phyloP scores from a whole-genome alignment of 2,888 invertebrate genomes.

The Ornithoptera priamus region DNA sequence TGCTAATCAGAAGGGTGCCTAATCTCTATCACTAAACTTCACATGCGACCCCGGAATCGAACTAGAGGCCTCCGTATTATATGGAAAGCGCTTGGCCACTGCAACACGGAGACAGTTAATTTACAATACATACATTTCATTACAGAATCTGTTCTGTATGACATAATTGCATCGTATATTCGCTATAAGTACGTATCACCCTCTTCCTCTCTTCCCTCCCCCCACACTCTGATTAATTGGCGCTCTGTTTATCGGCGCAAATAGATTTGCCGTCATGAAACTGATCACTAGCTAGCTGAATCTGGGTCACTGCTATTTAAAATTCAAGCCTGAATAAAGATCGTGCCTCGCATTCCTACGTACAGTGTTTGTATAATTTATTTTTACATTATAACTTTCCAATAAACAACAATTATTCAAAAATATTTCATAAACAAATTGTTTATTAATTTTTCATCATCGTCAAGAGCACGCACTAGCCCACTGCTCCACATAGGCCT shows the following conservation, averaged over 20 bases:
- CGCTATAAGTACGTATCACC: not conserved
- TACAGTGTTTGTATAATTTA: not conserved
- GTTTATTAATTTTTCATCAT: no score
- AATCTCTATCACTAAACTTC: not conserved
- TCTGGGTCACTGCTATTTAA: slow-evolving; percentile 5
- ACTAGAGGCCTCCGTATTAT: no score
- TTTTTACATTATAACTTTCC: not conserved
- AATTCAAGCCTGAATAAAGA: slow-evolving; percentile 3
- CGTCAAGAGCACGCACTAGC: no score
- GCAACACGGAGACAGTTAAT: no score
- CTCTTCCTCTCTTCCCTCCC: not conserved
- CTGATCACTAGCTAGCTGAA: slow-evolving; percentile 13
- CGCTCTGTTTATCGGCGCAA: slow-evolving; percentile 18
- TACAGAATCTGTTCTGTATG: not conserved
- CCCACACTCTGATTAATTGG: slow-evolving; percentile 27
- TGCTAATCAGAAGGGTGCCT: no score
- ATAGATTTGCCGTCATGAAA: slow-evolving; percentile 12
- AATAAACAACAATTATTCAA: no score
- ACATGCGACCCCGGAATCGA: not conserved
- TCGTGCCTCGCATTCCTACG: not conserved
- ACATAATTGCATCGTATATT: not conserved
- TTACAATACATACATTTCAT: no score
- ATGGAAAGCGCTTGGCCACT: no score
- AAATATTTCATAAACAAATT: no score
- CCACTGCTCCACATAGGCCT: no score